These are phyloP conservation scores for Julus scanicus DNA, from an alignment of 2,888 invertebrate genomes.

Conservation along the genomic window DNA sequence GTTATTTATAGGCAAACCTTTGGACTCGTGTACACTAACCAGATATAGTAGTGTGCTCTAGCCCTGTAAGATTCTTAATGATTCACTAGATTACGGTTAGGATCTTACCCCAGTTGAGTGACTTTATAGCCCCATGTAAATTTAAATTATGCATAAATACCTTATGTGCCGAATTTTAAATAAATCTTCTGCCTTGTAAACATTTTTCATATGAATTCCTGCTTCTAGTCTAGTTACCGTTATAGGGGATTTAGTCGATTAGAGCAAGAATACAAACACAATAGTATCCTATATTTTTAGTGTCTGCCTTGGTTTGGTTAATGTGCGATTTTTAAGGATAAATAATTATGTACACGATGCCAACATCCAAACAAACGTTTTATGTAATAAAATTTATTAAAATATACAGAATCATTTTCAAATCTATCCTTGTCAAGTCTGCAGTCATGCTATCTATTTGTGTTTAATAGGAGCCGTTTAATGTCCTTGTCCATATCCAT, in stretches of 20 bases:
- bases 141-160: too few relatives aligned
- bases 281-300: background rate
- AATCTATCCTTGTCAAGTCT: background rate
- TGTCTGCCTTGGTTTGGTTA: background rate
- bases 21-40: too few relatives aligned
- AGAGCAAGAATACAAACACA: background rate
- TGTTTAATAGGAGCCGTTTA: constrained; percentile 56
- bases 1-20: too few relatives aligned
- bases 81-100: too few relatives aligned
- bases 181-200: background rate
- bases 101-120: too few relatives aligned
- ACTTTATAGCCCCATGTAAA: too few relatives aligned
- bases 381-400: background rate
- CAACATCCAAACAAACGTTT: background rate
- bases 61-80: too few relatives aligned
- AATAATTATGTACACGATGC: background rate
- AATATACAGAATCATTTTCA: background rate
- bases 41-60: too few relatives aligned
- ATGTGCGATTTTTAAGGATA: background rate
- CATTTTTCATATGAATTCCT: background rate
- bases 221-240: background rate
- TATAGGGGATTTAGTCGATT: background rate
- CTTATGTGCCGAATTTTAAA: too few relatives aligned
- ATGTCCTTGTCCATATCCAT: constrained; percentile 67
- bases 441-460: background rate